These are phyloP conservation scores for Nothobranchius kuhntae DNA, from an alignment of 2,113 vertebrate genomes.

Conservation along the genomic window DNA sequence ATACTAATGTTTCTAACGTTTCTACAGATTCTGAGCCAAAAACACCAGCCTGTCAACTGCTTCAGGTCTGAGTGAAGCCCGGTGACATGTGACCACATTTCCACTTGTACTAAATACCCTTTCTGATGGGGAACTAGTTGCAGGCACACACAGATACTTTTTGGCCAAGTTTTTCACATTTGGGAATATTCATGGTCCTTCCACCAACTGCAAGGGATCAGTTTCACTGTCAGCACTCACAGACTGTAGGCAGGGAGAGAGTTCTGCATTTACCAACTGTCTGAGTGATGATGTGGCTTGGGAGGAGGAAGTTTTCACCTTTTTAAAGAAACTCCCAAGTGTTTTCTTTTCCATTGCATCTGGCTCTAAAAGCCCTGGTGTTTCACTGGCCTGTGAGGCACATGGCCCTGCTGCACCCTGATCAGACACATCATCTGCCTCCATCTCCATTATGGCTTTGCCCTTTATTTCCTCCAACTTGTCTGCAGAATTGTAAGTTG, in stretches of 20 bases:
- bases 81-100: background rate
- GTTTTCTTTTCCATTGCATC: background rate
- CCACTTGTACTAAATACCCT: background rate
- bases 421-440: background rate
- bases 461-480: background rate
- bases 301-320: background rate
- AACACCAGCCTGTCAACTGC: background rate
- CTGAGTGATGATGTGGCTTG: background rate
- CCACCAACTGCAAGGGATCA: background rate
- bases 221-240: background rate
- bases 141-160: slow-evolving; percentile 1
- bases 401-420: background rate
- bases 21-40: background rate
- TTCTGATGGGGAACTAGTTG: too few relatives aligned
- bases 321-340: background rate
- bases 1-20: too few relatives aligned
- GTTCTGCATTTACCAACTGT: too few relatives aligned
- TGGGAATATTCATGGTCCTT: background rate
- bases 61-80: background rate
- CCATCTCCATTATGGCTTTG: slow-evolving; percentile 2
- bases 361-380: too few relatives aligned
- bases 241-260: background rate
- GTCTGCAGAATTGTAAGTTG: background rate
- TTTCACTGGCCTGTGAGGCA: background rate
- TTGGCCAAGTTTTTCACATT: background rate